A percentile compares a stretch with the other conserved stretches of the same genome.
Evolutionary conservation across 2,888 invertebrate genomes (phyloP).

Genomic region (Callosobruchus maculatus): DNA sequence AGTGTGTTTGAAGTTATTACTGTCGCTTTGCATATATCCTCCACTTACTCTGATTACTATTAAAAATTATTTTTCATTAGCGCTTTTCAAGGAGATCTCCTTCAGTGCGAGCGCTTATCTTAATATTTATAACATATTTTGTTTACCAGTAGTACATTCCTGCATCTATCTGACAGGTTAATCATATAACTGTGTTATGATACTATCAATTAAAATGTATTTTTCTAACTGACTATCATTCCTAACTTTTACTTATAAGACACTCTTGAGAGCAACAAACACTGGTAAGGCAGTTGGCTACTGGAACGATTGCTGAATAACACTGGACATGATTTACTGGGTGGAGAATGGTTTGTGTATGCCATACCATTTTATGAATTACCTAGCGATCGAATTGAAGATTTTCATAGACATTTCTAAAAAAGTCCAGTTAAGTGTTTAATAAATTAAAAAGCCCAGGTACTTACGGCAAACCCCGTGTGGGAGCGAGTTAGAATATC

Average conservation of each 20-base stretch:
- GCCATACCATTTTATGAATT: too few species aligned
- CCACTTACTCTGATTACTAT: not conserved
- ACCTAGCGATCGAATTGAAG: too few species aligned
- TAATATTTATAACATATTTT: not conserved
- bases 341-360: too few species aligned
- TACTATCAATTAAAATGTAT: not conserved
- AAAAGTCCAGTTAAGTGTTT: too few species aligned
- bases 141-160: not conserved
- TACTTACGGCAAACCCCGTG: too few species aligned
- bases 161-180: not conserved
- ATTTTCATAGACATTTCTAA: too few species aligned
- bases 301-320: too few species aligned
- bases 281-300: too few species aligned
- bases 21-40: not conserved
- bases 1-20: not conserved
- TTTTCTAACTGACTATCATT: not conserved
- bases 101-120: not conserved
- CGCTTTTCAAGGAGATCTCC: not conserved
- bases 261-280: not conserved
- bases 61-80: not conserved
- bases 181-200: not conserved
- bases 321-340: too few species aligned
- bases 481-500: too few species aligned
- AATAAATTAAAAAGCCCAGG: too few species aligned
- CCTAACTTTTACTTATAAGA: not conserved